A percentile compares a stretch with the other conserved stretches of the same genome.
phyloP scores from a whole-genome alignment of 2,888 invertebrate species.

The Coremacera marginata region DNA sequence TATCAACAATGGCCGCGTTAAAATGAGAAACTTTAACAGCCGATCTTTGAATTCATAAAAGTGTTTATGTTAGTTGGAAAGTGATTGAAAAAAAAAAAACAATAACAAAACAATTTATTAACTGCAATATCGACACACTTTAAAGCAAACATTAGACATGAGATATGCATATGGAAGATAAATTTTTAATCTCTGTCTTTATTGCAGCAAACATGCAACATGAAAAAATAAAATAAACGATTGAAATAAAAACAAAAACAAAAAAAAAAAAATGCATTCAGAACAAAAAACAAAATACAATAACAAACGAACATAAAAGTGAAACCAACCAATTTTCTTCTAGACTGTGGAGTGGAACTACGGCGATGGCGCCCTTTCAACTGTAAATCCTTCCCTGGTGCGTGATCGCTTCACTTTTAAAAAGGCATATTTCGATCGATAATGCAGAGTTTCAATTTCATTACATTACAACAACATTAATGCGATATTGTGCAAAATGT shows the following conservation, averaged over 20 bases:
- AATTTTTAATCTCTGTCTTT: not conserved
- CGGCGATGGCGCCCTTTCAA: constrained; percentile 73
- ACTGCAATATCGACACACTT: too few species aligned
- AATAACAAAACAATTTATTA: too few species aligned
- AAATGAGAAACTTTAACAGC: too few species aligned
- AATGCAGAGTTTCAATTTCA: constrained; percentile 2
- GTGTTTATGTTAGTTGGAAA: too few species aligned
- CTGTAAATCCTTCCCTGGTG: constrained; percentile 79
- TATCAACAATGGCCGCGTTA: too few species aligned
- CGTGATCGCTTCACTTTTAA: constrained; percentile 80
- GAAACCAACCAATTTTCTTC: constrained; percentile 54
- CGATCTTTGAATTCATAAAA: too few species aligned
- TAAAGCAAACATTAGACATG: too few species aligned
- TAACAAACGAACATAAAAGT: not conserved
- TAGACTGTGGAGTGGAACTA: constrained; percentile 47
- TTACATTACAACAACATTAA: constrained; percentile 26
- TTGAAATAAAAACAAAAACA: not conserved
- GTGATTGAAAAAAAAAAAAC: too few species aligned
- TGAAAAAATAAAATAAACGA: not conserved
- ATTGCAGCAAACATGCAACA: not conserved
- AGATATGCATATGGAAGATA: too few species aligned
- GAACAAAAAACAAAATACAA: not conserved
- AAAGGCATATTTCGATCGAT: constrained; percentile 15
- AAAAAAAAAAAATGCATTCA: not conserved
- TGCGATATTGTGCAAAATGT: constrained; percentile 22